Conservation (phyloP, 2,888 invertebrate genomes). For the Abrostola tripartita region DNA sequence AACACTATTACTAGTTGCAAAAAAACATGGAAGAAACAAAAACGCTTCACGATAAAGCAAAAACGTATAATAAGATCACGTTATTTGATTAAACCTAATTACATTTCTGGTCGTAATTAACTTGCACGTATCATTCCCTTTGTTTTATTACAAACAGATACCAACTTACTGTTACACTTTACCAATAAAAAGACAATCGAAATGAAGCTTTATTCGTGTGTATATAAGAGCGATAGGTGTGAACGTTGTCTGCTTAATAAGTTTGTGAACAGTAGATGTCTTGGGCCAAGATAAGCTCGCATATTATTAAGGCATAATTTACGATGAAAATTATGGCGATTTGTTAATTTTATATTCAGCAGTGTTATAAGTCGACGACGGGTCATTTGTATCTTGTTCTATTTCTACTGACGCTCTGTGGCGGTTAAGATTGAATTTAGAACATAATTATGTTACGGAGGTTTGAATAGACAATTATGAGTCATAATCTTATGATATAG, state of each 20-base stretch:
- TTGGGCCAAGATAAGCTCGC: slow-evolving; percentile 80
- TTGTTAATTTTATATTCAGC: slow-evolving; percentile 83
- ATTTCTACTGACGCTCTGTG: slow-evolving; percentile 14
- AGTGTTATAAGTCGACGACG: slow-evolving; percentile 69
- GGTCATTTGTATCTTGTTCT: slow-evolving; percentile 60
- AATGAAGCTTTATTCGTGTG: slow-evolving; percentile 58
- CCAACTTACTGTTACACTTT: slow-evolving; percentile 52
- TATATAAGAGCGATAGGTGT: slow-evolving; percentile 34
- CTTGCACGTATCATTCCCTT: slow-evolving; percentile 85
- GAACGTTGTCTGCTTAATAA: slow-evolving; percentile 26
- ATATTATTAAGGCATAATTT: slow-evolving; percentile 85
- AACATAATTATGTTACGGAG: slow-evolving; percentile 1
- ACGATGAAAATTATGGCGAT: slow-evolving; percentile 83
- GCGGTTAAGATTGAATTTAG: slow-evolving; percentile 9
- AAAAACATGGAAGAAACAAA: slow-evolving; percentile 64
- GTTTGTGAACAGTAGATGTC: slow-evolving; percentile 71
- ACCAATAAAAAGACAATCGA: slow-evolving; percentile 38
- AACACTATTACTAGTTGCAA: slow-evolving; percentile 54
- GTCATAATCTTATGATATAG: slow-evolving; percentile 4
- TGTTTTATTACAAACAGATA: slow-evolving; percentile 81
- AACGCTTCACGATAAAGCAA: slow-evolving; percentile 71
- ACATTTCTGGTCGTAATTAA: slow-evolving; percentile 86
- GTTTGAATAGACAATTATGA: neutral
- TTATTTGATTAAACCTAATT: slow-evolving; percentile 87
- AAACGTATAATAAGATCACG: slow-evolving; percentile 80